Evolutionary conservation across 2,113 vertebrate genomes (phyloP).

Genomic region (Tragulus kanchil): DNA sequence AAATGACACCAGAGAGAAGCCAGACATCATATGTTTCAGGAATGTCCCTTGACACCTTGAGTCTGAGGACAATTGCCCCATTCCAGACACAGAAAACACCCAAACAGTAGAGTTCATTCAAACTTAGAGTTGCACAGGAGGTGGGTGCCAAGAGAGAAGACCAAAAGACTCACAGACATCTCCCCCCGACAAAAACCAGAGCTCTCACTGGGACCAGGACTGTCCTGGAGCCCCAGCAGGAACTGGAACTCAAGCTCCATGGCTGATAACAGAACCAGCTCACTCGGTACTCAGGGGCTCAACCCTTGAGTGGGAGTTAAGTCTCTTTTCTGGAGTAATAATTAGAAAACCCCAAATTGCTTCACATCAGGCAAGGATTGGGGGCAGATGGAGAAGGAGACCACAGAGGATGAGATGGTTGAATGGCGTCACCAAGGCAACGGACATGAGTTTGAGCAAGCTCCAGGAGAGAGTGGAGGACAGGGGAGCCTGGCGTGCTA

Average conservation of each 20-base stretch:
- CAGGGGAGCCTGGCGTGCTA: not conserved
- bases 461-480: not conserved
- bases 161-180: not conserved
- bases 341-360: not conserved
- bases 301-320: not conserved
- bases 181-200: not conserved
- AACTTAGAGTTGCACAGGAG: not conserved
- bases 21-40: accelerated
- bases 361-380: not conserved
- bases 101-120: not conserved
- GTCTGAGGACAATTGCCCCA: not conserved
- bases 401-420: not conserved
- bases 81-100: not conserved
- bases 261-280: not conserved
- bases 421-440: not conserved
- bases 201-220: too few relatives aligned
- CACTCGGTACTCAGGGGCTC: accelerated
- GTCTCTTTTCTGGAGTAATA: not conserved
- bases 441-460: not conserved
- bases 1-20: not conserved
- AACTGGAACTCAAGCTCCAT: not conserved
- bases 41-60: not conserved
- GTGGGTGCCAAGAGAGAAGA: too few relatives aligned
- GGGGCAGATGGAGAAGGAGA: not conserved
- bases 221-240: not conserved